These are phyloP conservation scores for Mormyrus proboscirostris DNA, from an alignment of 2,797 vertebrate genomes.

Conservation along the genomic window DNA sequence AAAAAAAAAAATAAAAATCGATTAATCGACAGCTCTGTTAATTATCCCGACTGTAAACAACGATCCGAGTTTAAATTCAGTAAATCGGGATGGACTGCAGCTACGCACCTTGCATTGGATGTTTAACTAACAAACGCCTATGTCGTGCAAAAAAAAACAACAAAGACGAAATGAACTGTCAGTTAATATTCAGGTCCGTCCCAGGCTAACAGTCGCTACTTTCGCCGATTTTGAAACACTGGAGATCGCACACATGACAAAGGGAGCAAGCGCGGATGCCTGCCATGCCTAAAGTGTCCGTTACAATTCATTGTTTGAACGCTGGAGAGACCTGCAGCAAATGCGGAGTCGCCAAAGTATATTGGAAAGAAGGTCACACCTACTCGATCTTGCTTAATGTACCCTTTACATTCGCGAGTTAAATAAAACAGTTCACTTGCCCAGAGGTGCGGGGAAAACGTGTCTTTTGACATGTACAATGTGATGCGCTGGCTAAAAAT, in stretches of 20 bases:
- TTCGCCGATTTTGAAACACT: constrained; percentile 35
- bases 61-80: neutral
- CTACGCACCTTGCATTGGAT: neutral
- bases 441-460: neutral
- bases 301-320: constrained; percentile 27
- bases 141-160: neutral
- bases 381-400: neutral
- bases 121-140: neutral
- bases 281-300: constrained; percentile 44
- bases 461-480: constrained; percentile 8
- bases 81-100: neutral
- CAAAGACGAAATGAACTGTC: neutral
- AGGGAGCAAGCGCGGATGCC: constrained; percentile 58
- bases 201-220: constrained; percentile 38
- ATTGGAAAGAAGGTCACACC: constrained; percentile 1
- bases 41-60: constrained; percentile 11
- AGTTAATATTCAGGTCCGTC: neutral
- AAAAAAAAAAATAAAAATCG: neutral
- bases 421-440: neutral
- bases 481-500: constrained; percentile 44
- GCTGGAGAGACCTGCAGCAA: constrained; percentile 3
- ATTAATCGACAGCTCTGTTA: neutral
- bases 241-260: constrained; percentile 63
- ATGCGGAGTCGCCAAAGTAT: neutral
- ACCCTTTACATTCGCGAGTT: neutral